Conservation (phyloP, 2,797 vertebrate species). For the Sebastes alutus region DNA sequence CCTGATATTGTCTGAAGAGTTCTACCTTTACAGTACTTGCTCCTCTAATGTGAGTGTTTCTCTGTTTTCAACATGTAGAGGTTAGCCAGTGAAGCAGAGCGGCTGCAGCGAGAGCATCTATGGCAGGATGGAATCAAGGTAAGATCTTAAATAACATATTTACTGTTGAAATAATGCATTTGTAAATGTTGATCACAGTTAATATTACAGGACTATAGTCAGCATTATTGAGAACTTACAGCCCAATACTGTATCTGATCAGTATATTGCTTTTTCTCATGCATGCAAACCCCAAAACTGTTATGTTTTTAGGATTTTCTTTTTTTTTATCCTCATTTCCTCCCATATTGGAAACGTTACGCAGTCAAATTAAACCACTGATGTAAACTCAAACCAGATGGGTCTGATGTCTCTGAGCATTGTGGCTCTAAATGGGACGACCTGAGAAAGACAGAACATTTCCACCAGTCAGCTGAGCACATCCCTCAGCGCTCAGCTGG, state of each 20-base stretch:
- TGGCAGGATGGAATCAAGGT: constrained; percentile 98
- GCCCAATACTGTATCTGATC: background rate
- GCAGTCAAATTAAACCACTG: background rate
- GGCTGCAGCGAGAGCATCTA: constrained; percentile 92
- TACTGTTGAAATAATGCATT: background rate
- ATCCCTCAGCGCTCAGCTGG: constrained; percentile 35
- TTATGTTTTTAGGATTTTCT: background rate
- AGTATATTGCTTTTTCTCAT: background rate
- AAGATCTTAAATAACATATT: constrained; percentile 51
- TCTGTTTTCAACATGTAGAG: constrained; percentile 79
- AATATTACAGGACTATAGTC: background rate
- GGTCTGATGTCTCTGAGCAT: background rate
- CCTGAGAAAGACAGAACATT: constrained; percentile 40
- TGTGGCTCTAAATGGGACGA: constrained; percentile 26
- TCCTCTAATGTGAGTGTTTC: constrained; percentile 26
- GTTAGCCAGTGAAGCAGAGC: constrained; percentile 92
- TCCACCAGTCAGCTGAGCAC: constrained; percentile 37
- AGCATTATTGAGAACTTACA: background rate
- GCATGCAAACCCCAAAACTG: background rate
- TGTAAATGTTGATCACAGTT: background rate
- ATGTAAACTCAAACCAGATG: constrained; percentile 22
- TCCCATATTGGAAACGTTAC: background rate
- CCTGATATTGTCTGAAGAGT: background rate
- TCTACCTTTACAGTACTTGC: background rate
- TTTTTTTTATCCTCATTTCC: background rate